phyloP scores from a whole-genome alignment of 2,113 vertebrate genomes.

The Pterophyllum scalare region DNA sequence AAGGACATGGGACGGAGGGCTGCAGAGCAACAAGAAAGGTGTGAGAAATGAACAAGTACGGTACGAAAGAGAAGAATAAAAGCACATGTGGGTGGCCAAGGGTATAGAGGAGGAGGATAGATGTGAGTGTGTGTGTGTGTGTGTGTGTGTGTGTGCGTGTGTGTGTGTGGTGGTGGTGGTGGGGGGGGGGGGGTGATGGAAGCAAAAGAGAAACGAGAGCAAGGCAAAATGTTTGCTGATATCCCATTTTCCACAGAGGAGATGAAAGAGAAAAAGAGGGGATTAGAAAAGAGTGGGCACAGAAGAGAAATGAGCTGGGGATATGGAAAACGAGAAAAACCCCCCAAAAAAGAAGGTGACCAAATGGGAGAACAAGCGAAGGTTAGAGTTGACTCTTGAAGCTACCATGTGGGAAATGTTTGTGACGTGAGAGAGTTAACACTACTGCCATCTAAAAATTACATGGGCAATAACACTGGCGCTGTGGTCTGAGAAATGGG shows the following conservation, averaged over 20 bases:
- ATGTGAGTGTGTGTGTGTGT: too few species aligned
- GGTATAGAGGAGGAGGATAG: conserved; percentile 13
- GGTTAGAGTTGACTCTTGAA: conserved; percentile 36
- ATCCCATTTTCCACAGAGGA: conserved; percentile 73
- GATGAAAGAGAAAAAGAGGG: conserved; percentile 70
- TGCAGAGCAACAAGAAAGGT: conserved; percentile 6
- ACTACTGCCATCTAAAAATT: conserved; percentile 83
- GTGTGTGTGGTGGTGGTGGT: too few species aligned
- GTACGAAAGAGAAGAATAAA: background rate
- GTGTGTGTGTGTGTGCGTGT: too few species aligned
- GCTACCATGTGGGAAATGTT: conserved; percentile 49
- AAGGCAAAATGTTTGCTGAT: conserved; percentile 68
- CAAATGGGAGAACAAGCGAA: conserved; percentile 18
- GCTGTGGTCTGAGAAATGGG: conserved; percentile 69
- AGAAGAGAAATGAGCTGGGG: conserved; percentile 59
- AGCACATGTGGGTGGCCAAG: background rate
- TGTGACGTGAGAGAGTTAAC: conserved; percentile 67
- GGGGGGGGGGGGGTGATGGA: conserved; percentile 23
- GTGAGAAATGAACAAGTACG: conserved; percentile 21
- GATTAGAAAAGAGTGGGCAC: conserved; percentile 71
- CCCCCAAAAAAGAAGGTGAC: conserved; percentile 4
- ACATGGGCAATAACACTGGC: conserved; percentile 54
- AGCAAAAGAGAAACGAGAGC: conserved; percentile 47
- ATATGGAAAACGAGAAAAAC: conserved; percentile 29
- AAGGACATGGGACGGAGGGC: conserved; percentile 27